Conservation (phyloP, 1,140 invertebrate genomes). For the Brachionus calyciflorus region DNA sequence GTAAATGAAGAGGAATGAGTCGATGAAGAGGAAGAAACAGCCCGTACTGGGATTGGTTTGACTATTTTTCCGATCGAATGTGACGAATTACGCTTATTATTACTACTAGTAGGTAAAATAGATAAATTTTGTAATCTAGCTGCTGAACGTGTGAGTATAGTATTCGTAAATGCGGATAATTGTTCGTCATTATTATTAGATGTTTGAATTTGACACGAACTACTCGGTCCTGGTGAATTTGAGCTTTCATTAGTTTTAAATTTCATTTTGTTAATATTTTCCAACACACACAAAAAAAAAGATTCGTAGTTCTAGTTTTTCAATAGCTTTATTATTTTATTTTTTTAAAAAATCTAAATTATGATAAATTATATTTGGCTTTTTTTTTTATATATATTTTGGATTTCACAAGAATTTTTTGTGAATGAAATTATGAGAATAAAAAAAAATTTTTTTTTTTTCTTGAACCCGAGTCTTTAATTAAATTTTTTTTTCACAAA, state of each 20-base stretch:
- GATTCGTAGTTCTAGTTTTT: no score
- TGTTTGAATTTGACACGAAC: neutral
- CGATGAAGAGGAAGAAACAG: constrained; percentile 27
- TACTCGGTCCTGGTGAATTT: constrained; percentile 4
- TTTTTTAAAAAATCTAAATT: no score
- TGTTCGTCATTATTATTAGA: neutral
- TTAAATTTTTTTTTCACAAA: no score
- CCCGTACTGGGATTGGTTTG: constrained; percentile 25
- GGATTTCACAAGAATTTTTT: no score
- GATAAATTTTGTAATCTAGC: neutral
- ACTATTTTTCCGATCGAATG: constrained; percentile 21
- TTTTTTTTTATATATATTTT: no score
- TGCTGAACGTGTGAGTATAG: neutral
- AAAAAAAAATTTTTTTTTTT: no score
- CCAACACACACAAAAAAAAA: no score
- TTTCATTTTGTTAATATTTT: neutral
- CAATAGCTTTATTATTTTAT: no score
- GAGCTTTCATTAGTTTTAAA: constrained; percentile 5
- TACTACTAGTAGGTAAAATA: no score
- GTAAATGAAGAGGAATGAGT: constrained; percentile 27
- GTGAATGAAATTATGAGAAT: no score
- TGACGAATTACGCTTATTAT: neutral
- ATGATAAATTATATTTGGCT: no score
- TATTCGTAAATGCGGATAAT: neutral
- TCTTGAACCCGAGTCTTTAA: no score